These are phyloP conservation scores for Hypotaenidia okinawae DNA, from an alignment of 2,797 vertebrate species.

Conservation along the genomic window DNA sequence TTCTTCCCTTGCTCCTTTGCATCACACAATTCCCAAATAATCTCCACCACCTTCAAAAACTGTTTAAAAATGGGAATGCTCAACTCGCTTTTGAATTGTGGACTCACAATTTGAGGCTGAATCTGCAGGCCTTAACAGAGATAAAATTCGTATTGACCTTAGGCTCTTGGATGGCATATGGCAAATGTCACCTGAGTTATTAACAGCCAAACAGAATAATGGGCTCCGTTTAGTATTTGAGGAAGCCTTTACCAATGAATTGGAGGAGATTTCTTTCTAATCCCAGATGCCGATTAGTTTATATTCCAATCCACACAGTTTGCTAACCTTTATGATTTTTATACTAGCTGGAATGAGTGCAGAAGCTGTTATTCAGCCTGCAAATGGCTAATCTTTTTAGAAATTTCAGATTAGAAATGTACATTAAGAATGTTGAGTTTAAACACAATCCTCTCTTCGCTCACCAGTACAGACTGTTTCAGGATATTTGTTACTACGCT, in stretches of 20 bases:
- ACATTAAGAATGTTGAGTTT: conserved; percentile 34
- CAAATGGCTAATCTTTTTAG: conserved; percentile 52
- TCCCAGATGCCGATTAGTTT: conserved; percentile 58
- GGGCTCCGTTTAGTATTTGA: conserved; percentile 39
- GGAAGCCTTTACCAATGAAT: conserved; percentile 53
- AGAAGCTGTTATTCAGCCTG: conserved; percentile 37
- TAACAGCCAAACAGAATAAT: conserved; percentile 59
- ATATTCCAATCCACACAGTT: conserved; percentile 47
- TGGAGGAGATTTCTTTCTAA: conserved; percentile 57
- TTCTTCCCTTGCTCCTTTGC: background rate
- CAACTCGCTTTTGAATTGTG: background rate
- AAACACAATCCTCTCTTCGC: conserved; percentile 32
- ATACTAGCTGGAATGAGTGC: conserved; percentile 10
- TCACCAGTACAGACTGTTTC: conserved; percentile 7
- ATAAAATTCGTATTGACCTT: conserved; percentile 49
- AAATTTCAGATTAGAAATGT: conserved; percentile 57
- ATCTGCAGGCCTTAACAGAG: conserved; percentile 45
- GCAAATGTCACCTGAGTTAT: conserved; percentile 63
- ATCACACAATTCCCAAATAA: background rate
- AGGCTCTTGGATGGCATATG: conserved; percentile 29
- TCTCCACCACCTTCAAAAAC: background rate
- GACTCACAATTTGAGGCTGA: conserved; percentile 26
- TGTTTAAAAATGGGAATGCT: background rate
- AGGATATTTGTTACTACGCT: background rate
- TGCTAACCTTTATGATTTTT: conserved; percentile 64